phyloP scores from a whole-genome alignment of 2,888 invertebrate species.

The Dasysyrphus tricinctus region DNA sequence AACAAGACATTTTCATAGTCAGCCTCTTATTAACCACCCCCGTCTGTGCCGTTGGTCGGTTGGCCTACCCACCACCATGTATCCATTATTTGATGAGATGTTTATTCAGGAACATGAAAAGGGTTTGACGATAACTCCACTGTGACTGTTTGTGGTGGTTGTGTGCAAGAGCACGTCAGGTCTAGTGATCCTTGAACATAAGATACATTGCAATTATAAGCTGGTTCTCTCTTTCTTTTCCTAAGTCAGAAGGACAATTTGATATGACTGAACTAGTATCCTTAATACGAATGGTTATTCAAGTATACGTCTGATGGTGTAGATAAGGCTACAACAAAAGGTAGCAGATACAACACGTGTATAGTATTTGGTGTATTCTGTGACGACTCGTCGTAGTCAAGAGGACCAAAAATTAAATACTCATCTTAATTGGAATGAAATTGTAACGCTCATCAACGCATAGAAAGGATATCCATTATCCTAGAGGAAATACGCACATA shows the following conservation, averaged over 20 bases:
- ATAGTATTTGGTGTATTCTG: neutral
- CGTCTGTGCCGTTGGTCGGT: neutral
- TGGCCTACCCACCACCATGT: neutral
- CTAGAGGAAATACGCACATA: neutral
- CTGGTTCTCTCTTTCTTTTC: neutral
- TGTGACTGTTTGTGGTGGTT: neutral
- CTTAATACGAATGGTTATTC: neutral
- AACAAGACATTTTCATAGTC: conserved; percentile 60
- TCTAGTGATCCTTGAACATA: conserved; percentile 26
- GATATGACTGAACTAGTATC: conserved; percentile 12
- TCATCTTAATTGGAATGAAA: conserved; percentile 47
- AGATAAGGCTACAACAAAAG: conserved; percentile 33
- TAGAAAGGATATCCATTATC: neutral
- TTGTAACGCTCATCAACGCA: conserved; percentile 2
- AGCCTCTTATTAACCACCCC: conserved; percentile 21
- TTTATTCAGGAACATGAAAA: conserved; percentile 62
- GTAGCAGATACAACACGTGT: neutral
- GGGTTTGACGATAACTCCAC: conserved; percentile 57
- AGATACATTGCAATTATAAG: conserved; percentile 43
- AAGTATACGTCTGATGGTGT: conserved; percentile 10
- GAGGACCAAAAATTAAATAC: conserved; percentile 53
- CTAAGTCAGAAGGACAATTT: conserved; percentile 30
- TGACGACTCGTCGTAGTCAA: neutral
- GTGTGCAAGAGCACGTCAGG: conserved; percentile 16
- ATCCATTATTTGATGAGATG: conserved; percentile 46